Evolutionary conservation across 2,113 vertebrate genomes (phyloP), one percentile per base, ranked within the genome.

Genomic region (Ciconia boyciana): DNA sequence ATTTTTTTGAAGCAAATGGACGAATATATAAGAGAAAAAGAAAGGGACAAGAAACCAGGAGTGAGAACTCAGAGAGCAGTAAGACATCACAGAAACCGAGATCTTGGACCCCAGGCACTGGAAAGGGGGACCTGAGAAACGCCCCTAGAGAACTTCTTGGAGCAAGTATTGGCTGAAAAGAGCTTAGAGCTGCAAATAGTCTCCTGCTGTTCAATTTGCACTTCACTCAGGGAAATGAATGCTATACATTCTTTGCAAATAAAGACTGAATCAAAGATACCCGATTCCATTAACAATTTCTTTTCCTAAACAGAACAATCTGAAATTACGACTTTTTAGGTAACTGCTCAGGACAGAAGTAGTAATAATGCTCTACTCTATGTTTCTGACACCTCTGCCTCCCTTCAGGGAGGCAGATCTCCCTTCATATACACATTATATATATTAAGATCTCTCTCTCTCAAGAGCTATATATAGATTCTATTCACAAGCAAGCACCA

Each of bases 381-480:
- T 81, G 61, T 76, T 94, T 94, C 78, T 88, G 78, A 85, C 28
- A 87, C 66, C 13, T 54, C 36, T 90, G 51, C 68, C 36, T 74
- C 32, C 66, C 43, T 32, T 58, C 5, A 46, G 74, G 76, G 22
- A 95, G 31, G 54, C 74, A 89, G 41, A 83, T 87, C 75, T 74
- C 34, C 86, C 62, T 94, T 72, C 62, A 66, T 11, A 58, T 43
- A 68, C 29, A 79, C 32, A 32, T 74, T 82, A 64, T 31, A 77
- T 70, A 75, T 41, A 87, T 49, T 62, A 83, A 86, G 49, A 66
- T 72, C 20, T 75, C 31, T 51, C 61, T 74, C 64, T 80, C 55
- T 84, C 34, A 32, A 25, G 55, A 87, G 52, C 87, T 95, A 88
- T 93, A 89, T 90, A 95, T 95, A 95, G 89, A 78, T 93, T 87